phyloP scores from a whole-genome alignment of 2,113 vertebrate species.

The Helogale parvula region DNA sequence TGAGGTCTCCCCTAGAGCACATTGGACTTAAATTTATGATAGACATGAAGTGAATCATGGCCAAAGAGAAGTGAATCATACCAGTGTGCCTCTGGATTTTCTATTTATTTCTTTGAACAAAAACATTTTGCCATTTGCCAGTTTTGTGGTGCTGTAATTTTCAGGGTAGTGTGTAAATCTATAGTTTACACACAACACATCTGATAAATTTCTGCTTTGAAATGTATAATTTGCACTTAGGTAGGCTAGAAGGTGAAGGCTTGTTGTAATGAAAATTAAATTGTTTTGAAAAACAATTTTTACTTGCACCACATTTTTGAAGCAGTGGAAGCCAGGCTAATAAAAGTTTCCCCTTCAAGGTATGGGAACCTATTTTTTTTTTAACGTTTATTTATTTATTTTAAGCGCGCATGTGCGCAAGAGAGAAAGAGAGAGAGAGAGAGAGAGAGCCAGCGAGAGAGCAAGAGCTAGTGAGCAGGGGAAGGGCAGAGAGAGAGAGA shows the following conservation, averaged over 20 bases:
- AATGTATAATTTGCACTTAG: not conserved
- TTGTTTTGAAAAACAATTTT: not conserved
- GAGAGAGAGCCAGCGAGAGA: too few species aligned
- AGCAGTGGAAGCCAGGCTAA: not conserved
- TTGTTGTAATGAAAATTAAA: not conserved
- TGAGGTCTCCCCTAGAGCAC: not conserved
- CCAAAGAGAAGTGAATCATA: not conserved
- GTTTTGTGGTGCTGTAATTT: conserved; percentile 13
- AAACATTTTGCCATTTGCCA: not conserved
- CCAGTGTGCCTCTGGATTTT: not conserved
- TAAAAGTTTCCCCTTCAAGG: not conserved
- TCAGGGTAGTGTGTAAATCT: not conserved
- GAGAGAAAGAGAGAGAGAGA: too few species aligned
- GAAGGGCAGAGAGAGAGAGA: too few species aligned
- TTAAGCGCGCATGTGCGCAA: too few species aligned
- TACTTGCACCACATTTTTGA: not conserved
- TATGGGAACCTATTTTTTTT: not conserved
- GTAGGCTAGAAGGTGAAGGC: not conserved
- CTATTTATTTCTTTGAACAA: not conserved
- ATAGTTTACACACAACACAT: not conserved
- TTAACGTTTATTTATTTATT: too few species aligned
- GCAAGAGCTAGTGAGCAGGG: too few species aligned
- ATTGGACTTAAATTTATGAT: not conserved
- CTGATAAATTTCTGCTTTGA: not conserved
- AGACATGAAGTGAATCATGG: not conserved